A percentile compares a stretch with the other conserved stretches of the same genome.
These are phyloP conservation scores for Micrasema longulum DNA, from an alignment of 1,140 invertebrate genomes.

Conservation along the genomic window DNA sequence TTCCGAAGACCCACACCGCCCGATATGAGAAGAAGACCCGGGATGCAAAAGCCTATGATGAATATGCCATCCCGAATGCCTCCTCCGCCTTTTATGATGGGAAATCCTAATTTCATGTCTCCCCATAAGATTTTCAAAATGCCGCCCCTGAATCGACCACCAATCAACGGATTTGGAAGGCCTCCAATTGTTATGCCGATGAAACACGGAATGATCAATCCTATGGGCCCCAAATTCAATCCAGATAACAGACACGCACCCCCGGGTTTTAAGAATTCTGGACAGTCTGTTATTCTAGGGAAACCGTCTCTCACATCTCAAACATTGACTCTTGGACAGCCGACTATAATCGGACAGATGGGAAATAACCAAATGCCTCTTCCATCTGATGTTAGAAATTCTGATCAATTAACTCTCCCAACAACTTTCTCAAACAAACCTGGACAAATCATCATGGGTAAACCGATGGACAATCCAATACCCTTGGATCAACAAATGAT, in stretches of 20 bases:
- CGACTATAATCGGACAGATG: constrained; percentile 65
- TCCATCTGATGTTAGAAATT: constrained; percentile 58
- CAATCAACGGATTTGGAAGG: constrained; percentile 58
- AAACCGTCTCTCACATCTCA: constrained; percentile 59
- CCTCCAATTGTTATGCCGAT: constrained; percentile 58
- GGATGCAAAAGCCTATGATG: constrained; percentile 56
- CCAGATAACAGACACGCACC: not conserved
- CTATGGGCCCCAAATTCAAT: constrained; percentile 18
- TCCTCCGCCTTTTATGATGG: constrained; percentile 60
- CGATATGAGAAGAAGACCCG: constrained; percentile 64
- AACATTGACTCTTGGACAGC: constrained; percentile 63
- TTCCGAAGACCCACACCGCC: constrained; percentile 62
- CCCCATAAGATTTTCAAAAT: constrained; percentile 58
- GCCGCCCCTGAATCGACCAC: constrained; percentile 57
- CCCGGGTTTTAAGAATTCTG: constrained; percentile 55
- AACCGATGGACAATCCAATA: constrained; percentile 65
- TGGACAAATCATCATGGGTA: constrained; percentile 66
- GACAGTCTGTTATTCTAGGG: constrained; percentile 59
- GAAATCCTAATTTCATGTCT: constrained; percentile 57
- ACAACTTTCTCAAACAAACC: constrained; percentile 60
- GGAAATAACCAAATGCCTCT: constrained; percentile 64
- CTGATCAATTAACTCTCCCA: constrained; percentile 58
- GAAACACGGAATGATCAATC: constrained; percentile 58
- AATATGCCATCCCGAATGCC: constrained; percentile 57
- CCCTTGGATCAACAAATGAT: constrained; percentile 65